Evolutionary conservation across 2,797 vertebrate genomes (phyloP), one percentile per base, ranked within the genome.

Genomic region (Acrocephalus scirpaceus): DNA sequence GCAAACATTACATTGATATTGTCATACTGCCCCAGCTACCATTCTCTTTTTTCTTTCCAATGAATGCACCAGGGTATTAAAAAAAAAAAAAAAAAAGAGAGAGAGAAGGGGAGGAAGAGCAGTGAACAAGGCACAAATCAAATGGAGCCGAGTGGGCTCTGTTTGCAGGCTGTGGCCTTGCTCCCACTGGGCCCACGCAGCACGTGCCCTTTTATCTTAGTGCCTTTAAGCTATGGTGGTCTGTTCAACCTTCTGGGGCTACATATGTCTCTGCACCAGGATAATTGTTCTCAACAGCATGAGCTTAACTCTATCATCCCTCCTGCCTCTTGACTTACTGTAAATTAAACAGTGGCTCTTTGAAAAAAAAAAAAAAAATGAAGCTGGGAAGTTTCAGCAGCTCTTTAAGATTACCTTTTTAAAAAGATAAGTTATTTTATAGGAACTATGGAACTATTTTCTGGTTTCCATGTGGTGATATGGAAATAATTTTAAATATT

Each of bases 231-330:
- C 97, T 96, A 90, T 84, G 93, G 90, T 97, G 97, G 93, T 97
- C 96, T 98, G 96, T 96, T 97, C 95, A 95, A 77, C 95, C 97
- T 97, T 98, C 96, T 97, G 97, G 73, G 92, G 92, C 94, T 97
- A 92, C 97, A 96, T 97, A 96, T 97, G 97, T 97, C 97, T 97
- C 93, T 92, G 78, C 47, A 40, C 85, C 83, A 94, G 93, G 84
- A 79, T 70, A 92, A 97, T 96, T 88, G 50, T 94, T 96, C 90
- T 94, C 90, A 97, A 86, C 97, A 98, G 96, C 96, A 79, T 93
- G 96, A 84, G 84, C 92, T 90, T 95, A 71, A 88, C 95, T 92
- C 95, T 93, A 92, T 89, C 53, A 14, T 50, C 54, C 87, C 85
- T 96, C 50, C 83, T 90, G 58, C 75, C 70, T 96, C 93, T 93